Evolutionary conservation across 1,140 invertebrate species (phyloP).

Genomic region (Chironomus striatipennis): DNA sequence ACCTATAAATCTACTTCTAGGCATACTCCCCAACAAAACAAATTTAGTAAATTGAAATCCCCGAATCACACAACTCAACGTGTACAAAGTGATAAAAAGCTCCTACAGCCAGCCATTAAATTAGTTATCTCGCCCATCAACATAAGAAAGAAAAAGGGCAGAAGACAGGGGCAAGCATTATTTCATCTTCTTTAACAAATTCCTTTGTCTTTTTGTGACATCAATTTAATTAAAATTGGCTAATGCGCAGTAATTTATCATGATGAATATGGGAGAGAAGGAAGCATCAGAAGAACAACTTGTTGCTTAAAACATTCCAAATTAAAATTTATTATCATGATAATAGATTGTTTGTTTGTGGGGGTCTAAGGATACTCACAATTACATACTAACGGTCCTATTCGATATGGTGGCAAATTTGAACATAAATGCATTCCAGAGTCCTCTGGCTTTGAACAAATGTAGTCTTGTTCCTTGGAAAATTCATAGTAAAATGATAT

Average conservation of each 20-base stretch:
- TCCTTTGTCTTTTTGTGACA: not conserved
- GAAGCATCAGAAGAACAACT: not conserved
- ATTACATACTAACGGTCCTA: constrained; percentile 59
- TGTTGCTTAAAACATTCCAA: not conserved
- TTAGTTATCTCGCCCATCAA: not conserved
- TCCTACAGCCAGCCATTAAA: too few species aligned
- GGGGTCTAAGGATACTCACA: constrained; percentile 35
- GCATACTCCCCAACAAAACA: too few species aligned
- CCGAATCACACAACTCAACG: too few species aligned
- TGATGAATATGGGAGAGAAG: not conserved
- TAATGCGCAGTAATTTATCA: constrained; percentile 8
- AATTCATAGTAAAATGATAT: constrained; percentile 70
- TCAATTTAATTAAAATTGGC: constrained; percentile 14
- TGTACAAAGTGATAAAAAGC: too few species aligned
- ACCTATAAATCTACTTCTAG: too few species aligned
- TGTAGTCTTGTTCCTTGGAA: constrained; percentile 90
- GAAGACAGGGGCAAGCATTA: not conserved
- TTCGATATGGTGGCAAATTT: constrained; percentile 72
- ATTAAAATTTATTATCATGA: not conserved
- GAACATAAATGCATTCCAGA: constrained; percentile 90
- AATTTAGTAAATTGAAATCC: too few species aligned
- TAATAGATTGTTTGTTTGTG: not conserved
- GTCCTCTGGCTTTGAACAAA: constrained; percentile 88
- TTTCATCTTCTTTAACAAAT: not conserved
- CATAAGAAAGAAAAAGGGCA: not conserved